These are phyloP conservation scores for Halcyon smyrnensis DNA, from an alignment of 2,797 vertebrate genomes.

Conservation along the genomic window DNA sequence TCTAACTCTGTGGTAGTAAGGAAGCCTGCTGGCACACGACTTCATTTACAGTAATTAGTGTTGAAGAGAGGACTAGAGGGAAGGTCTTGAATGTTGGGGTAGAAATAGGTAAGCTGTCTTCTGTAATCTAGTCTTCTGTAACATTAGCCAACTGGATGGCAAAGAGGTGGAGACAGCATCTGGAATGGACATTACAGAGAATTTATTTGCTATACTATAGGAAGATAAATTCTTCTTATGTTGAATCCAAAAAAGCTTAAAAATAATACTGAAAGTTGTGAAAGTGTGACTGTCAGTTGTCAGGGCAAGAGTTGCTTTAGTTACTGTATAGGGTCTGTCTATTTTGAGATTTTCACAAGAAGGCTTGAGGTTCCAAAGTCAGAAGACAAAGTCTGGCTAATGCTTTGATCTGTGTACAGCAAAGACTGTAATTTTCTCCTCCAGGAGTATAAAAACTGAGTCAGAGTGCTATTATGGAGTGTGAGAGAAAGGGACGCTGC, in stretches of 20 bases:
- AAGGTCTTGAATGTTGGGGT: neutral
- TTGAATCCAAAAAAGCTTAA: neutral
- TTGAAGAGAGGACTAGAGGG: neutral
- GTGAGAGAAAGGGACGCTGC: neutral
- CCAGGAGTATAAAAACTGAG: fast-evolving
- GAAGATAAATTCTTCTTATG: neutral
- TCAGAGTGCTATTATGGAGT: neutral
- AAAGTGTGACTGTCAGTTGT: neutral
- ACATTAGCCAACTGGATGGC: neutral
- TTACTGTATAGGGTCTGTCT: neutral
- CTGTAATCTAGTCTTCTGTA: neutral
- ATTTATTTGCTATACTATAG: neutral
- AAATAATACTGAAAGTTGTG: neutral
- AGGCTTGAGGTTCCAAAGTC: neutral
- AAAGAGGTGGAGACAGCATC: neutral
- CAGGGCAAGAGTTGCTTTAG: neutral
- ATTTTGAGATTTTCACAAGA: neutral
- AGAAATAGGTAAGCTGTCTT: neutral
- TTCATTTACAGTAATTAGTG: neutral
- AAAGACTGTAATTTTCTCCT: neutral
- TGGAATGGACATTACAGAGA: neutral
- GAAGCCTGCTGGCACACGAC: neutral
- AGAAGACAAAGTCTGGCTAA: neutral
- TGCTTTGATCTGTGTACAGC: neutral
- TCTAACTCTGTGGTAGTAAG: neutral